A percentile compares a stretch with the other conserved stretches of the same genome.
These are phyloP conservation scores for Aphaenogaster rudis DNA, from an alignment of 1,140 invertebrate genomes.

Conservation along the genomic window DNA sequence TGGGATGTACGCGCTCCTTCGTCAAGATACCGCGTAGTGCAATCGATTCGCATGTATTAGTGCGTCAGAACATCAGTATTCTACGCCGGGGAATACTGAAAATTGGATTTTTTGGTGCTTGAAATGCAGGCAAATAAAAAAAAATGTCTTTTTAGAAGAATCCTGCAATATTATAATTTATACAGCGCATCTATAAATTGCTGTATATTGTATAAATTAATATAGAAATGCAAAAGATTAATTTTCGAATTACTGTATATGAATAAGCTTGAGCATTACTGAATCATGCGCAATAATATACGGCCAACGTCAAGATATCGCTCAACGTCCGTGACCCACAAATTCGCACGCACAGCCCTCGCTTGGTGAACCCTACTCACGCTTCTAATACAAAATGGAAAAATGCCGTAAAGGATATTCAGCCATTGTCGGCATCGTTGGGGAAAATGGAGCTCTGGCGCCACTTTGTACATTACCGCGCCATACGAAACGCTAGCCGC, in stretches of 20 bases:
- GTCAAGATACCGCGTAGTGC: conserved; percentile 16
- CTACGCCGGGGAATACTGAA: background rate
- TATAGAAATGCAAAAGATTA: background rate
- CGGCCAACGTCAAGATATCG: background rate
- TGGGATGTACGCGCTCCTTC: background rate
- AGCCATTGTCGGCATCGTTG: conserved; percentile 52
- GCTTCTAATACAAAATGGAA: conserved; percentile 47
- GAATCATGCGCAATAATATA: background rate
- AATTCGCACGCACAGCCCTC: background rate
- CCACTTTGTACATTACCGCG: conserved; percentile 34
- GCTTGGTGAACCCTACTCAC: background rate
- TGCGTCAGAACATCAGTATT: background rate
- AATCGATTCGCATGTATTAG: background rate
- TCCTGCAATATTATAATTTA: background rate
- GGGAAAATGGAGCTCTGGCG: conserved; percentile 28
- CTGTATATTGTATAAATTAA: background rate
- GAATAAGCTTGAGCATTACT: background rate
- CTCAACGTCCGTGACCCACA: conserved; percentile 2
- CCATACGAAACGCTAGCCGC: conserved; percentile 33
- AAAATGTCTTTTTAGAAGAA: background rate
- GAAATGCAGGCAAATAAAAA: background rate
- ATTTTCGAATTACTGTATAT: background rate
- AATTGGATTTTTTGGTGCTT: background rate
- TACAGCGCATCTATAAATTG: background rate
- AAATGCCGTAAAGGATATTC: conserved; percentile 57